Evolutionary conservation across 1,140 invertebrate genomes (phyloP).

Genomic region (Megalonaias nervosa): DNA sequence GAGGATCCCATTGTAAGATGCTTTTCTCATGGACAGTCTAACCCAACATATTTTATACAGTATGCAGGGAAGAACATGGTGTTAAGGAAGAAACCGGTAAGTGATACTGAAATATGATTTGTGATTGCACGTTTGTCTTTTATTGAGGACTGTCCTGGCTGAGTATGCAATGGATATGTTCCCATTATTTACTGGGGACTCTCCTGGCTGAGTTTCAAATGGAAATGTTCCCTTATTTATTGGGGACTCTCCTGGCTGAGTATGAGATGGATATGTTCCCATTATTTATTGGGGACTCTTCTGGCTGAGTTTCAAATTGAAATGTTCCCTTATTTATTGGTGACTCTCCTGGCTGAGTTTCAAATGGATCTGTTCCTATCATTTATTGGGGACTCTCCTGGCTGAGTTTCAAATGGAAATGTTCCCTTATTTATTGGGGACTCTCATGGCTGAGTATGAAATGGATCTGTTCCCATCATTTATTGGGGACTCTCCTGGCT

Average conservation of each 20-base stretch:
- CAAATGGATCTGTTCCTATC: background rate
- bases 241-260: background rate
- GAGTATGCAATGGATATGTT: background rate
- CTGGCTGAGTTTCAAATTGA: background rate
- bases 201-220: background rate
- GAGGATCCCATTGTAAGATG: conserved; percentile 55
- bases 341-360: background rate
- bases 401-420: background rate
- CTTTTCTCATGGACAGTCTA: conserved; percentile 73
- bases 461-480: background rate
- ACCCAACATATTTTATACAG: conserved; percentile 71
- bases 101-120: conserved; percentile 14
- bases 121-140: background rate
- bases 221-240: background rate
- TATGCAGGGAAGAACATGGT: conserved; percentile 69
- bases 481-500: background rate
- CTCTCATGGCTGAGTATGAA: background rate
- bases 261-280: background rate
- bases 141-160: background rate
- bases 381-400: background rate
- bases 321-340: background rate
- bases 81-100: conserved; percentile 72
- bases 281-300: background rate
- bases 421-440: background rate
- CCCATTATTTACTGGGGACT: background rate